Base-by-base conservation (phyloP, 2,888 invertebrate genomes). In the Cristatella mucedo region DNA sequence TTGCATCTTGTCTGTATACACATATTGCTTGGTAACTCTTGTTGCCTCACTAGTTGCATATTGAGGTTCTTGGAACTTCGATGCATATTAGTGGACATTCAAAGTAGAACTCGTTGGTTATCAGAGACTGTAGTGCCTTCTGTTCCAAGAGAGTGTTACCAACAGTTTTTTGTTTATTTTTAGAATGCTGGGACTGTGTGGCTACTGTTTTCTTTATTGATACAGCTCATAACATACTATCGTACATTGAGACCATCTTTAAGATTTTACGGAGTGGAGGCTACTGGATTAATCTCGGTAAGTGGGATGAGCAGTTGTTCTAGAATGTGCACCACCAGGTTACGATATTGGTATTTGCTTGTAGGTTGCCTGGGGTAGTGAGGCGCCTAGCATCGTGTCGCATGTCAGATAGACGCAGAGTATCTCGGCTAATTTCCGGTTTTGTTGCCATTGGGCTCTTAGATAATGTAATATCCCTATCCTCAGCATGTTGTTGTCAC, bases 161-260 rank as follows among this genome's bases (percentile, higher is more conserved):
- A n/a, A n/a, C n/a, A n/a, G n/a, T n/a, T n/a, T n/a, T n/a, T 16
- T 15, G 19, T 5, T 31, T 31, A 5, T 15, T 46, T 55, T 20
- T 68, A 31, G 75, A 78, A 45, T 73, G 76, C 38, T 91, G 89
- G 82, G 77, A 89, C 56, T 87, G 85, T 59, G 78, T 99, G 0
- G 83, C 85, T 0, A 89, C 93, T 0, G 91, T 93, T 51, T 97
- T 97, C 70, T 99, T 97, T 66, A 83, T 97, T 41, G 97, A 99
- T 68, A 97, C 97, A 56, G 93, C 93, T 1, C 82, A 84, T 44
- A 97, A 97, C 63, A 79, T 95, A 15, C 80, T 93, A 3, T 80
- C 82, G 55, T 95, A 93, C 57, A 78, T 97, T 22, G 87, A 93
- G 69, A 76, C 80, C 34, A 93, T 95, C 60, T 82, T 78, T 66